phyloP scores from a whole-genome alignment of 2,888 invertebrate genomes.

The Zonitis immaculata region DNA sequence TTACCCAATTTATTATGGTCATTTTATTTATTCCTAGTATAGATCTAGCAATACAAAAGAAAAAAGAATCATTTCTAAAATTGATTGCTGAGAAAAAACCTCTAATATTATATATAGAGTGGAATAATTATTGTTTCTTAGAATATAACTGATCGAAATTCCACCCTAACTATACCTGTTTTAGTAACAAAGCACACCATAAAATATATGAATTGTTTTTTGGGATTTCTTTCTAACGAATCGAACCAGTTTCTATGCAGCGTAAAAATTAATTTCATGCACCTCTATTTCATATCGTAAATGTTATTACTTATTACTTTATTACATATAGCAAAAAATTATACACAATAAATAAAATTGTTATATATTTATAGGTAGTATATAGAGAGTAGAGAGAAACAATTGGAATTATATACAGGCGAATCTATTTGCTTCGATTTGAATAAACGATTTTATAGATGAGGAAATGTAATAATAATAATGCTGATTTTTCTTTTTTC shows the following conservation, averaged over 20 bases:
- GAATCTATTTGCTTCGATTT: no score
- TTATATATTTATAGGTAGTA: neutral
- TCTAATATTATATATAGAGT: no score
- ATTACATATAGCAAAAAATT: no score
- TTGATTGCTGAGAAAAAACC: no score
- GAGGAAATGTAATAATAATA: neutral
- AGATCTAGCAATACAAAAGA: constrained; percentile 13
- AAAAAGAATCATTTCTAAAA: no score
- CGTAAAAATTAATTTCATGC: neutral
- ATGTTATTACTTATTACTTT: no score
- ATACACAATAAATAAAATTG: neutral
- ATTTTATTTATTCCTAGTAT: constrained; percentile 24
- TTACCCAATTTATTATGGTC: constrained; percentile 24
- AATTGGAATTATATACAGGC: no score
- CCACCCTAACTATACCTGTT: neutral
- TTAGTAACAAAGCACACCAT: neutral
- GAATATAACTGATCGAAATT: neutral
- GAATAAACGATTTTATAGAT: neutral
- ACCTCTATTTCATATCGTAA: neutral
- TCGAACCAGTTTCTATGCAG: neutral
- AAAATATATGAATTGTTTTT: neutral
- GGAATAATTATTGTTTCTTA: neutral
- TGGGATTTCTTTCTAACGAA: neutral
- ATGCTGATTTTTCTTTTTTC: neutral
- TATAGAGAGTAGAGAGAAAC: no score